Conservation (phyloP, 2,797 vertebrate species). For the Sciurus vulgaris region DNA sequence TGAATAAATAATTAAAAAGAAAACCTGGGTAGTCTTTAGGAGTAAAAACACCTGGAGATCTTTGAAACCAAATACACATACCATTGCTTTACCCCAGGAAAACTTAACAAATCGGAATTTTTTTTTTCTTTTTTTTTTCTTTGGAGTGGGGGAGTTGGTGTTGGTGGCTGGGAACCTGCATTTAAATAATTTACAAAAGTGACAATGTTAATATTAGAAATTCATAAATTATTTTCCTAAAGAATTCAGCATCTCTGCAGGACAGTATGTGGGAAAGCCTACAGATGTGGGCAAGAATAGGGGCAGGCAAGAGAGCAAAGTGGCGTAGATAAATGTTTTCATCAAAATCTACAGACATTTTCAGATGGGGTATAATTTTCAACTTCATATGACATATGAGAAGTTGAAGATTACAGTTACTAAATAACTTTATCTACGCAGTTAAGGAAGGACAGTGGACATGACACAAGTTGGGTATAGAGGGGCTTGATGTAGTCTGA, state of each 20-base stretch:
- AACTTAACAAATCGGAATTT: background rate
- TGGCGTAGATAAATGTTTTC: background rate
- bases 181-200: slow-evolving; percentile 31
- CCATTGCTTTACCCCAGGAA: background rate
- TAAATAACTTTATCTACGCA: background rate
- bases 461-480: background rate
- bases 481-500: background rate
- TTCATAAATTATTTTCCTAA: background rate
- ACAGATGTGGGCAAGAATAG: background rate
- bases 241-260: background rate
- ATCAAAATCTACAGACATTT: background rate
- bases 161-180: background rate
- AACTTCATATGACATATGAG: background rate
- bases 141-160: rapidly evolving
- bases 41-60: background rate
- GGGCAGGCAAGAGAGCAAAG: background rate
- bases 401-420: background rate
- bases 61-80: background rate
- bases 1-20: no score
- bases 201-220: background rate
- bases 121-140: background rate
- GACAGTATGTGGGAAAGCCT: background rate
- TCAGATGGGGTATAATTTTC: background rate
- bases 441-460: background rate
- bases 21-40: background rate